phyloP scores from a whole-genome alignment of 1,140 invertebrate genomes.

The Heterodera schachtii region DNA sequence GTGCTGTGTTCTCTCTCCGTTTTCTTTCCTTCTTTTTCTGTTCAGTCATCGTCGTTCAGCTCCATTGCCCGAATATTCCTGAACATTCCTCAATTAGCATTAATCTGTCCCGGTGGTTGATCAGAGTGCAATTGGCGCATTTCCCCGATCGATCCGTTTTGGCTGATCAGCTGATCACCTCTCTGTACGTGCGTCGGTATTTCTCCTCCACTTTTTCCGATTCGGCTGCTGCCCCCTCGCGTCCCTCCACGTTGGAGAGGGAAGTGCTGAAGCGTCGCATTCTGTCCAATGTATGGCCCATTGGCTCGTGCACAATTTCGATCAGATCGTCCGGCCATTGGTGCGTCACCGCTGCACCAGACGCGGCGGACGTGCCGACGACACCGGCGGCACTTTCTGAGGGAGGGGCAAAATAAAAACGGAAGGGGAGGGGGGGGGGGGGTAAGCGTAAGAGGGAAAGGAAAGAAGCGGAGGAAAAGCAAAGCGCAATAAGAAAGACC shows the following conservation, averaged over 20 bases:
- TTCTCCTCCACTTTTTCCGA: slow-evolving; percentile 46
- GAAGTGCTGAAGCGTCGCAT: slow-evolving; percentile 65
- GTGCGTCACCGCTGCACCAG: slow-evolving; percentile 36
- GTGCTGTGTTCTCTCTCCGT: background rate
- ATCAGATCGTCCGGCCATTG: slow-evolving; percentile 65
- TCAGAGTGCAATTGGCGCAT: background rate
- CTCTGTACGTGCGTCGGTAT: slow-evolving; percentile 51
- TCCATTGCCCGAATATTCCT: slow-evolving; percentile 16
- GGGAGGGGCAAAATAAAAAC: background rate
- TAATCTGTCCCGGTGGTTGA: background rate
- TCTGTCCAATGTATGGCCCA: slow-evolving; percentile 59
- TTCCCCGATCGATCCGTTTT: background rate
- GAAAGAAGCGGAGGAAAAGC: background rate
- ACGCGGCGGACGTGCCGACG: background rate
- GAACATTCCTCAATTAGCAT: background rate
- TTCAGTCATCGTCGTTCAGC: background rate
- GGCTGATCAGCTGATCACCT: slow-evolving; percentile 31
- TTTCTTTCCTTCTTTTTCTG: background rate
- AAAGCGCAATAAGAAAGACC: background rate
- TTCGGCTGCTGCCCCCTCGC: slow-evolving; percentile 24
- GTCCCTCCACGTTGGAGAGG: slow-evolving; percentile 59
- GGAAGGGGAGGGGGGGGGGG: background rate
- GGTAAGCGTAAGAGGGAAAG: background rate
- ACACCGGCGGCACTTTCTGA: slow-evolving; percentile 14
- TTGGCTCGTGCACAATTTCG: slow-evolving; percentile 64